Conservation (phyloP, 1,140 invertebrate genomes). For the Zophobas atratus region DNA sequence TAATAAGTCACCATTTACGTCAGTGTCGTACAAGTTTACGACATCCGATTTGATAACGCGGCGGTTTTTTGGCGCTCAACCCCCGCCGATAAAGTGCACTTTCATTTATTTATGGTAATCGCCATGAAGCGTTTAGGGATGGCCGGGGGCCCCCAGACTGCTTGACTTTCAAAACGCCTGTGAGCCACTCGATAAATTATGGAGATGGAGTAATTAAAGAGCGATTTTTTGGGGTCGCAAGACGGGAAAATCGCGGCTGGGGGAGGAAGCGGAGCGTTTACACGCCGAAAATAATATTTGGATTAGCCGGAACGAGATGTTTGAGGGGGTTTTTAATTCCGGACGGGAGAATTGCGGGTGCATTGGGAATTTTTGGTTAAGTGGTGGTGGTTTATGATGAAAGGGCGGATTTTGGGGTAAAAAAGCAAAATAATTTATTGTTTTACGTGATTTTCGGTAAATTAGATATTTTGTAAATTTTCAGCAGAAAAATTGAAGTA, state of each 20-base stretch:
- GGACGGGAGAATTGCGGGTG: too few relatives aligned
- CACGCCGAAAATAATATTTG: too few relatives aligned
- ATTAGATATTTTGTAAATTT: too few relatives aligned
- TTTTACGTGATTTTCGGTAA: too few relatives aligned
- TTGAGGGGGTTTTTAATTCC: too few relatives aligned
- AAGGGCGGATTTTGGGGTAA: too few relatives aligned
- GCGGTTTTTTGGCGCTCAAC: slow-evolving; percentile 6
- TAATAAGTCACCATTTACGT: slow-evolving; percentile 24
- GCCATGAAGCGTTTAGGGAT: slow-evolving; percentile 50
- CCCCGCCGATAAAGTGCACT: slow-evolving; percentile 53
- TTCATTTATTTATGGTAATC: slow-evolving; percentile 63
- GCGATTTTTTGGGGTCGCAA: slow-evolving; percentile 4
- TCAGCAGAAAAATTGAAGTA: too few relatives aligned
- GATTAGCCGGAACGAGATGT: too few relatives aligned
- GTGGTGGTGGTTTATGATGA: too few relatives aligned
- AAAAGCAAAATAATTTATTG: too few relatives aligned
- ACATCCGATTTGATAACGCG: slow-evolving; percentile 34
- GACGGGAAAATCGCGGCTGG: neutral
- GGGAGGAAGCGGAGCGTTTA: neutral
- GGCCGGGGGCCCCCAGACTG: slow-evolving; percentile 1
- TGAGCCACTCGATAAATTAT: slow-evolving; percentile 34
- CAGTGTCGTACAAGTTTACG: slow-evolving; percentile 31
- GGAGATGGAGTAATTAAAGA: slow-evolving; percentile 26
- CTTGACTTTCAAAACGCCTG: slow-evolving; percentile 22
- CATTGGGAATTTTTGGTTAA: too few relatives aligned